Percentiles rank a stretch among this genome's conserved stretches.
Conservation (phyloP, 2,113 vertebrate genomes). For the Rutilus rutilus region DNA sequence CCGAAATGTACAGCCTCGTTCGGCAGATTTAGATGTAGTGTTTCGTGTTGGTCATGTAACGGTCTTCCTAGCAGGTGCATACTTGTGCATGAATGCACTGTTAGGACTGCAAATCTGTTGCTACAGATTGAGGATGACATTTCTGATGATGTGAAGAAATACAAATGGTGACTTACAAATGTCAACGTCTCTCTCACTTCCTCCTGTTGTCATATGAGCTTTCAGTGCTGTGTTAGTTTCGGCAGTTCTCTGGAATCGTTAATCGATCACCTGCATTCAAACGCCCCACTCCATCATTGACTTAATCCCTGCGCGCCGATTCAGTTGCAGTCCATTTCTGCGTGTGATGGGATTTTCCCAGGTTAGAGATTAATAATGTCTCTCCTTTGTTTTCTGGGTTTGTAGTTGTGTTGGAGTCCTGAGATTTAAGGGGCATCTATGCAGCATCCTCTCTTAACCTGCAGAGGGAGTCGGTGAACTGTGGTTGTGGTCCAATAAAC, state of each 20-base stretch:
- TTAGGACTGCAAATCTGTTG: slow-evolving; percentile 29
- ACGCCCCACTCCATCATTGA: neutral
- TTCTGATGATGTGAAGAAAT: neutral
- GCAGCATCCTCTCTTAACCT: slow-evolving; percentile 12
- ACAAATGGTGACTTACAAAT: neutral
- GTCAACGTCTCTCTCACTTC: neutral
- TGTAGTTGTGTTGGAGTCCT: slow-evolving; percentile 13
- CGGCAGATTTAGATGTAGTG: slow-evolving; percentile 30
- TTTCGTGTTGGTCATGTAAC: slow-evolving; percentile 38
- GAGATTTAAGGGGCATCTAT: slow-evolving; percentile 15
- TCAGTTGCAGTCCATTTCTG: slow-evolving; percentile 7
- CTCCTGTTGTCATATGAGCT: neutral
- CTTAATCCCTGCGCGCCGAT: neutral
- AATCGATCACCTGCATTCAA: neutral
- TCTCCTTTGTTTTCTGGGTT: slow-evolving; percentile 14
- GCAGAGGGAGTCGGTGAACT: slow-evolving; percentile 2
- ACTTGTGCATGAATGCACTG: slow-evolving; percentile 50
- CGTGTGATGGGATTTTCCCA: neutral
- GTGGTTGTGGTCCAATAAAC: slow-evolving; percentile 16
- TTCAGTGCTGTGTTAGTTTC: slow-evolving; percentile 9
- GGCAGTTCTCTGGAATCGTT: neutral
- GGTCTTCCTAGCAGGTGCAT: slow-evolving; percentile 28
- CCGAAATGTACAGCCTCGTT: neutral
- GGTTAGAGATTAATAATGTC: neutral
- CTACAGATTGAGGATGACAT: slow-evolving; percentile 26